Evolutionary conservation across 2,888 invertebrate genomes (phyloP), one percentile per base, ranked within the genome.

Genomic region (Ichneumoninae sp.): DNA sequence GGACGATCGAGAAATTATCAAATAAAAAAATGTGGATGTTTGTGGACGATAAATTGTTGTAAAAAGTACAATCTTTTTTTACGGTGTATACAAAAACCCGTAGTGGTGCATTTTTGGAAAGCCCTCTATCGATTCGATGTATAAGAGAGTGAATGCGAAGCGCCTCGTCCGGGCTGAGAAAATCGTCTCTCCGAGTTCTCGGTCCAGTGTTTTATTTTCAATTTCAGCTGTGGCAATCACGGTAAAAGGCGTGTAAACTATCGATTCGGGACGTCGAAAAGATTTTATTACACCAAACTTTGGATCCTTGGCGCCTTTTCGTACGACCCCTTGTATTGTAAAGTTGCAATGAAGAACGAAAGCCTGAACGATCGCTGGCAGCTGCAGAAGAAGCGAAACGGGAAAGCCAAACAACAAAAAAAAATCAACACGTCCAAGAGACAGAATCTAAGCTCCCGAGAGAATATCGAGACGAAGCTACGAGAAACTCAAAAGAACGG

Each of bases 221-320:
- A 50, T 57, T 80, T 65, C 47, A 77, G 54, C 76, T 65, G 77
- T 83, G 83, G 86, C 87, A 87, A 87, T 88, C 86, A 76, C 60
- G 69, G 69, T 74, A 40, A 74, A 74, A 75, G n/a, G 65, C 50
- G 40, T 52, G 54, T 66, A 65, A 75, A 65, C 62, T 75, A 70
- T 79, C 69, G 50, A 66, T 66, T 47, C 30, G 60, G 54, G 54
- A 79, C 40, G n/a, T 10, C 44, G 62, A 52, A 79, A 75, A 33
- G 54, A 79, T 83, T 79, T 79, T 75, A 83, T 70, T 83, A 79
- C 72, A 81, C 69, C 69, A 81, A 68, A 60, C 65, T 26, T 54
- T 10, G 16, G 33, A 66, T 66, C 70, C 30, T 22, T 3, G 26
- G 19, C 44, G 69, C 19, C 47, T 66, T 33, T 79, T 70, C 60